Conservation (phyloP, 2,888 invertebrate species). For the Achlya flavicornis region DNA sequence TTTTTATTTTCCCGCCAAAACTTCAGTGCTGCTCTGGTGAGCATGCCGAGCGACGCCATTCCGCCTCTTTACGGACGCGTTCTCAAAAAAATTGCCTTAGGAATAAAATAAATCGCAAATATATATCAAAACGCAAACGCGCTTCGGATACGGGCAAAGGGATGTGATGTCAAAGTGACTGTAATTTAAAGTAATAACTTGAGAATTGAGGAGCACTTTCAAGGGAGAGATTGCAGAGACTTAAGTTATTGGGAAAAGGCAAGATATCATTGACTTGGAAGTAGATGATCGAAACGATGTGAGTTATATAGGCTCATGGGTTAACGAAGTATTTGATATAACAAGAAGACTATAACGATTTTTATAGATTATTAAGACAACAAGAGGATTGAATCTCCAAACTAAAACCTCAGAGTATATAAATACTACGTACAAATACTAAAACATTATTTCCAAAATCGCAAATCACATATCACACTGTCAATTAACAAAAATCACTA, state of each 20-base stretch:
- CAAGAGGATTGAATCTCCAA: too few relatives aligned
- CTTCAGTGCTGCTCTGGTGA: slow-evolving; percentile 67
- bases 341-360: neutral
- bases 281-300: neutral
- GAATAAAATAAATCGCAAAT: slow-evolving; percentile 77
- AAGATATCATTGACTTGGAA: neutral
- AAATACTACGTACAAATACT: too few relatives aligned
- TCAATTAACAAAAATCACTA: neutral
- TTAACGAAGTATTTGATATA: neutral
- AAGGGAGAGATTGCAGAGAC: neutral
- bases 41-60: slow-evolving; percentile 62
- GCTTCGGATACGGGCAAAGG: slow-evolving; percentile 48
- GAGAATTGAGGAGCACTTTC: neutral
- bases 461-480: neutral
- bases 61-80: slow-evolving; percentile 64
- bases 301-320: neutral
- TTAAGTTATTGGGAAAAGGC: neutral
- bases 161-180: slow-evolving; percentile 35
- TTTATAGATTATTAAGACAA: too few relatives aligned
- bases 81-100: slow-evolving; percentile 71
- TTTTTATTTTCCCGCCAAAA: slow-evolving; percentile 80
- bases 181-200: slow-evolving; percentile 17
- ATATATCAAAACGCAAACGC: slow-evolving; percentile 73
- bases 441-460: neutral
- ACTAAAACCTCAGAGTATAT: too few relatives aligned